Evolutionary conservation across 2,888 invertebrate species (phyloP), one percentile per base, ranked within the genome.

Genomic region (Poecilobothrus nobilitatus): DNA sequence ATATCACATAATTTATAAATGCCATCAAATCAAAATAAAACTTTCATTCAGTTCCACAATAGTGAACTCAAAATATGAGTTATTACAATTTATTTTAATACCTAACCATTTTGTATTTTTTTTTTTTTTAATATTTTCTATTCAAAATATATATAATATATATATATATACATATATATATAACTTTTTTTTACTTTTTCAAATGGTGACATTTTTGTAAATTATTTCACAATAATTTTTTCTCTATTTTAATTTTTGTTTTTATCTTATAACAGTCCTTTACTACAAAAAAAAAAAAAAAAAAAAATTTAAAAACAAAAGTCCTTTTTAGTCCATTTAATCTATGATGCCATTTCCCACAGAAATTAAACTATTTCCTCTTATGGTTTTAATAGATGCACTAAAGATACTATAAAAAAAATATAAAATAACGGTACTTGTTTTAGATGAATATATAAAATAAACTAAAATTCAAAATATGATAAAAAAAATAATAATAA

Each of bases 341-440:
- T 53, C 53, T 53, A 53, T 41, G 41, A 41, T 53, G 6, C 53
- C 53, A 53, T 53, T 53, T 53, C 53, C 53, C 53, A n/a, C 53
- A 53, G 53, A 53, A 53, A 53, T 53, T 53, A 53, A 53, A 53
- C 53, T 53, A 53, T 53, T 53, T 53, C 53, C 53, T 15, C 53
- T 53, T 37, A 53, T 53, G 53, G 53, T 15, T 53, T 53, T 53
- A 12, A n/a, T 53, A 53, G 53, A 53, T 53, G 18, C 6, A 53
- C 9, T 53, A 15, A 12, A 53, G n/a, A 53, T 53, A 53, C 53
- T 53, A 18, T 2, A 18, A 53, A 12, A 18, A 53, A 27, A 27
- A 27, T 27, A 27, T 27, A 4, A 27, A 27, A 27, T 27, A 27
- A 27, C 27, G 27, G 27, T 27, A 27, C 27, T 27, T 27, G 27